phyloP scores from a whole-genome alignment of 2,113 vertebrate genomes.

The Mastomys natalensis region DNA sequence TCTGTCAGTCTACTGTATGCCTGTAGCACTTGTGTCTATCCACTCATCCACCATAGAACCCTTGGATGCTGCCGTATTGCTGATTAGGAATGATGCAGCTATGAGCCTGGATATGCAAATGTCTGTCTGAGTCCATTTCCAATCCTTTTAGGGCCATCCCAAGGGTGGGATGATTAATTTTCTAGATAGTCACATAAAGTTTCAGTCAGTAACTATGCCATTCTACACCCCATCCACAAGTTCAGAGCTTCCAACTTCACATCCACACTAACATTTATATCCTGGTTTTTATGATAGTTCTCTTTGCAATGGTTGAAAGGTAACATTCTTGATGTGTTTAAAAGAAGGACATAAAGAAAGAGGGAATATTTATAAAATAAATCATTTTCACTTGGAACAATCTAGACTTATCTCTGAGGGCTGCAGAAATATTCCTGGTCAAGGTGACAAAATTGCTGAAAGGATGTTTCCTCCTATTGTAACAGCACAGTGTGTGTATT shows the following conservation, averaged over 20 bases:
- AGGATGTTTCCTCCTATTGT: background rate
- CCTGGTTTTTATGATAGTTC: background rate
- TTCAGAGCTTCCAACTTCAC: background rate
- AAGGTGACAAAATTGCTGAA: background rate
- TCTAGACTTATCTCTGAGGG: background rate
- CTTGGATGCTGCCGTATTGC: background rate
- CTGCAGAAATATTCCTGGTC: background rate
- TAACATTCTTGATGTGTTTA: background rate
- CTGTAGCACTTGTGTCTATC: background rate
- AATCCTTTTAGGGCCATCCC: background rate
- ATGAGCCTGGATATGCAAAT: background rate
- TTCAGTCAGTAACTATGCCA: background rate
- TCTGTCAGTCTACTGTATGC: background rate
- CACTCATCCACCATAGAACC: background rate
- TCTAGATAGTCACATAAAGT: background rate
- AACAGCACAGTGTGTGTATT: background rate
- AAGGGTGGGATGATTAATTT: background rate
- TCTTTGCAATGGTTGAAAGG: background rate
- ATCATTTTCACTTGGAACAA: conserved; percentile 21
- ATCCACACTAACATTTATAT: background rate
- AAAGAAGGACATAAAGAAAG: background rate
- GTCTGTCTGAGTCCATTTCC: background rate
- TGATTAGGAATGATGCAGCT: background rate
- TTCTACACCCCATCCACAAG: background rate
- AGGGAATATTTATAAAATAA: conserved; percentile 38